A percentile compares a stretch with the other conserved stretches of the same genome.
phyloP scores from a whole-genome alignment of 2,113 vertebrate genomes.

The Alligator mississippiensis region DNA sequence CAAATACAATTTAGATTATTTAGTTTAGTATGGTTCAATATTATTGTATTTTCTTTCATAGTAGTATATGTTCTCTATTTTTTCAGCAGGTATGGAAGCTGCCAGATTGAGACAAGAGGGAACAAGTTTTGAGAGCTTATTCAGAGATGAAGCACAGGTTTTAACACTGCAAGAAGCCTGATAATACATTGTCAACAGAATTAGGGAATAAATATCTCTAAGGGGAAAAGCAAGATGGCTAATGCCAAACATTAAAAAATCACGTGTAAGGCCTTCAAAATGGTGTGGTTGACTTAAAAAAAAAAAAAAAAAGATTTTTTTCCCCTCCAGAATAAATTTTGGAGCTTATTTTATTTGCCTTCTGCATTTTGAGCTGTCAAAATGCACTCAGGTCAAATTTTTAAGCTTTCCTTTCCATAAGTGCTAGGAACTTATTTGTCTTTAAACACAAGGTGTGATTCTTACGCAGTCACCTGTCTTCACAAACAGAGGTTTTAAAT shows the following conservation, averaged over 20 bases:
- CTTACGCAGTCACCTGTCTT: not conserved
- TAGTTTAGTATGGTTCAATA: not conserved
- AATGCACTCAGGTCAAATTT: not conserved
- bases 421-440: not conserved
- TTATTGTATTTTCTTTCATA: not conserved
- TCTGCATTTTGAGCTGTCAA: not conserved
- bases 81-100: not conserved
- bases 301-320: not conserved
- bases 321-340: accelerated
- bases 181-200: not conserved
- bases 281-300: not conserved
- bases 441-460: not conserved
- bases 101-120: not conserved
- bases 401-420: not conserved
- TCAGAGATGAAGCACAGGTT: not conserved
- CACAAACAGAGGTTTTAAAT: not conserved
- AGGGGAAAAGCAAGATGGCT: not conserved
- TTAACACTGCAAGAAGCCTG: too few relatives aligned
- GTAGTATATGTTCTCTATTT: not conserved
- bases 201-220: not conserved
- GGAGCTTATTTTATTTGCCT: not conserved
- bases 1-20: not conserved
- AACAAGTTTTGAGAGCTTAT: not conserved
- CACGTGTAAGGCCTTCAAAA: not conserved
- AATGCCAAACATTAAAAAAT: not conserved